Evolutionary conservation across 1,140 invertebrate genomes (phyloP), one percentile per base, ranked within the genome.

Genomic region (Aleiodes sp.): DNA sequence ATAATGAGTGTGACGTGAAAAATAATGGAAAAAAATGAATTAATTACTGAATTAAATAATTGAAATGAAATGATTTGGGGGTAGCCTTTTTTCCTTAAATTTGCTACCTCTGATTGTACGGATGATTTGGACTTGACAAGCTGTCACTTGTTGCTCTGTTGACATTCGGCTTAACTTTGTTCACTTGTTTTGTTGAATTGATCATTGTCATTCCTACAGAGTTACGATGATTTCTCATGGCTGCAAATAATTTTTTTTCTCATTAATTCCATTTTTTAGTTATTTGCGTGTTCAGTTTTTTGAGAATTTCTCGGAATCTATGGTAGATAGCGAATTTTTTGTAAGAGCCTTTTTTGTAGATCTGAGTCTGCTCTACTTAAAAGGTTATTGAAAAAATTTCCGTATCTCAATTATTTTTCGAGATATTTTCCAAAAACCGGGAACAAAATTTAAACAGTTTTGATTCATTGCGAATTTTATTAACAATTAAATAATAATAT

Each of bases 161-260:
- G 59, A 94, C 92, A 77, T 92, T 94, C 31, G 93, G 93, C 84
- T 94, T 94, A 75, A 94, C 93, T 84, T 94, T 94, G 86, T 94
- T 94, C 77, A 94, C 92, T 84, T 94, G 93, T 81, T 94, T 92
- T 68, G 85, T 87, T 37, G 87, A 87, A 75, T 87, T 87, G 75
- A 87, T 87, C 76, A 93, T 88, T 21, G 90, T 85, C 72, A 89
- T 90, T 39, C 90, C 89, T 72, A 90, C 90, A 74, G 89, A 91
- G 78, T 88, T 93, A 68, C 92, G 88, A 78, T 92, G 91, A 82
- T 94, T 94, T 71, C 92, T 82, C 81, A 86, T 82, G 21, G 77
- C 83, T 85, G 76, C 4, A 81, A 83, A 56, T 76, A 10, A 56
- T 37, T 24, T 12, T 16, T 33, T 61, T n/a, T n/a, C n/a, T n/a